A percentile compares a stretch with the other conserved stretches of the same genome.
phyloP scores from a whole-genome alignment of 2,113 vertebrate species.

The Oenanthe melanoleuca region DNA sequence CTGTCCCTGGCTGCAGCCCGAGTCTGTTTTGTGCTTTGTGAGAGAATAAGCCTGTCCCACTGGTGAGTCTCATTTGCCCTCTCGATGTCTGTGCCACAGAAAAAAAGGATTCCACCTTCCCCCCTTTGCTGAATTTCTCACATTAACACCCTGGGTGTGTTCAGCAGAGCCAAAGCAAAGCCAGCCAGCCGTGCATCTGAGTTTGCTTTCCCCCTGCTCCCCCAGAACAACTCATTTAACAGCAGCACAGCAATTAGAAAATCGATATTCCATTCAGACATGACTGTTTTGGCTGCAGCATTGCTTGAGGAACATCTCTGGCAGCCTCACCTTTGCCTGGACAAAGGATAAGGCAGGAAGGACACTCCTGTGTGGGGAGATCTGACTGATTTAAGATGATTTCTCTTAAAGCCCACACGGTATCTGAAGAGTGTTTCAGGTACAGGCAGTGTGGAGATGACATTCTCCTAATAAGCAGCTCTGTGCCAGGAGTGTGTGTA shows the following conservation, averaged over 20 bases:
- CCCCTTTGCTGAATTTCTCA: background rate
- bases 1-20: background rate
- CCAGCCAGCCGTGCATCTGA: slow-evolving; percentile 21
- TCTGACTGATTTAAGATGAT: background rate
- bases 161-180: slow-evolving; percentile 56
- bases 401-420: background rate
- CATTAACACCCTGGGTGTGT: slow-evolving; percentile 24
- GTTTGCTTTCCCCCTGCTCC: slow-evolving; percentile 31
- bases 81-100: rapidly evolving
- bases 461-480: slow-evolving; percentile 19
- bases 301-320: background rate
- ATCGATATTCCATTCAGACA: slow-evolving; percentile 69
- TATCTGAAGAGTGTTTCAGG: background rate
- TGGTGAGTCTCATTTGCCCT: background rate
- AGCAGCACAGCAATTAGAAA: slow-evolving; percentile 75
- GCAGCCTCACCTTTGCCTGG: background rate
- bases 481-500: background rate
- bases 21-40: background rate
- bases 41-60: background rate
- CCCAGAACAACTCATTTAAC: slow-evolving; percentile 72
- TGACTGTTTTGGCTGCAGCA: background rate
- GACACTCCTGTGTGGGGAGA: background rate
- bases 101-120: background rate
- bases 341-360: background rate
- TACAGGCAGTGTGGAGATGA: background rate